These are phyloP conservation scores for Diploptera punctata DNA, from an alignment of 2,888 invertebrate genomes.

Conservation along the genomic window DNA sequence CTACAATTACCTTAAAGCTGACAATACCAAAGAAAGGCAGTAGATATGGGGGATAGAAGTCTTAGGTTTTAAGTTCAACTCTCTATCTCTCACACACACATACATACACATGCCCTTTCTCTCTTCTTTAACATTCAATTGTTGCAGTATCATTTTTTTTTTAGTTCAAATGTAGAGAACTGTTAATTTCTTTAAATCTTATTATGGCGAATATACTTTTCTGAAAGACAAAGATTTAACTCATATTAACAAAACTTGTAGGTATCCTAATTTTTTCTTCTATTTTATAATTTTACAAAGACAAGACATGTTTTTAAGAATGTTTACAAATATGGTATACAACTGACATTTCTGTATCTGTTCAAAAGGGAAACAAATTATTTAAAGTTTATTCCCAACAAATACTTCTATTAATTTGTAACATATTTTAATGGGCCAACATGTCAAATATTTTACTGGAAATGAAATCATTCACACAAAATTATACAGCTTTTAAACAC, in stretches of 20 bases:
- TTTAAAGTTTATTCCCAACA: too few relatives aligned
- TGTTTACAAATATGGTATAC: conserved; percentile 1
- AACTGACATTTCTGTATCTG: background rate
- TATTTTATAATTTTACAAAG: conserved; percentile 16
- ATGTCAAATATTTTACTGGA: too few relatives aligned
- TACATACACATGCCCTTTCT: background rate
- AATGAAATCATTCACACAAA: too few relatives aligned
- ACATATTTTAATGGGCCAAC: too few relatives aligned
- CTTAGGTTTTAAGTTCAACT: conserved; percentile 32
- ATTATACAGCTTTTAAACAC: too few relatives aligned
- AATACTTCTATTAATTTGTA: too few relatives aligned
- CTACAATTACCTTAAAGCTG: conserved; percentile 37
- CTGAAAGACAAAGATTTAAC: conserved; percentile 22
- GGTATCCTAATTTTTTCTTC: conserved; percentile 21
- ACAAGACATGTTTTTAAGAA: conserved; percentile 15
- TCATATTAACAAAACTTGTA: conserved; percentile 24
- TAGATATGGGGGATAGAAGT: conserved; percentile 38
- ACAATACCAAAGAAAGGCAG: conserved; percentile 40
- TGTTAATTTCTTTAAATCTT: background rate
- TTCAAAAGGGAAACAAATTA: too few relatives aligned
- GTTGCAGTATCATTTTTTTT: conserved; percentile 6
- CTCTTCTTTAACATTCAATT: conserved; percentile 14
- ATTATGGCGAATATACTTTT: background rate
- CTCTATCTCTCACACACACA: conserved; percentile 5
- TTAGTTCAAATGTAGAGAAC: background rate